A percentile compares a stretch with the other conserved stretches of the same genome.
Conservation (phyloP, 2,113 vertebrate genomes). For the Neoarius graeffei region DNA sequence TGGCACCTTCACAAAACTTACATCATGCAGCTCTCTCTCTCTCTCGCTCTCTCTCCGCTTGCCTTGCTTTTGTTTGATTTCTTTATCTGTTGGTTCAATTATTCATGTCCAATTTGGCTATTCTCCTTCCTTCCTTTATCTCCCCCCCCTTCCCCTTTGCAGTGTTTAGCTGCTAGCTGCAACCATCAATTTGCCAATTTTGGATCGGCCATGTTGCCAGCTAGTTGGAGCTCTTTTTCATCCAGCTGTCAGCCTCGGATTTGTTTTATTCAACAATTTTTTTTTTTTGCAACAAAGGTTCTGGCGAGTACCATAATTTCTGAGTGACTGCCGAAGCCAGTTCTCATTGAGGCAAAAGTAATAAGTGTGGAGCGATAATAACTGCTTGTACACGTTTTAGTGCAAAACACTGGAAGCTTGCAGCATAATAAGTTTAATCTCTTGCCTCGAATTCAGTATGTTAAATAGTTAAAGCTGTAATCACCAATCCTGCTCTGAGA, state of each 20-base stretch:
- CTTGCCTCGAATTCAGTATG: neutral
- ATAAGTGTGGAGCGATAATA: neutral
- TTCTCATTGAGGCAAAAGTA: neutral
- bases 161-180: conserved; percentile 36
- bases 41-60: neutral
- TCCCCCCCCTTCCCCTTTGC: neutral
- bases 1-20: conserved; percentile 91
- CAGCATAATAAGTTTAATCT: neutral
- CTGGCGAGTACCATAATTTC: neutral
- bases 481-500: neutral
- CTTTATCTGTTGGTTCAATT: conserved; percentile 45
- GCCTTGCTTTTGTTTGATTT: conserved; percentile 43
- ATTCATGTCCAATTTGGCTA: conserved; percentile 47
- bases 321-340: neutral
- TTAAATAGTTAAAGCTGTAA: neutral
- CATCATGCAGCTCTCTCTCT: conserved; percentile 77
- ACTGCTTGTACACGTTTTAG: neutral
- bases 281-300: neutral
- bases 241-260: neutral
- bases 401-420: neutral
- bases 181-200: conserved; percentile 38
- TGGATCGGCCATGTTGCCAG: conserved; percentile 15
- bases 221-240: neutral
- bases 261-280: conserved; percentile 7
- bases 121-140: neutral